These are phyloP conservation scores for Martes martes DNA, from an alignment of 2,113 vertebrate genomes.

Conservation along the genomic window DNA sequence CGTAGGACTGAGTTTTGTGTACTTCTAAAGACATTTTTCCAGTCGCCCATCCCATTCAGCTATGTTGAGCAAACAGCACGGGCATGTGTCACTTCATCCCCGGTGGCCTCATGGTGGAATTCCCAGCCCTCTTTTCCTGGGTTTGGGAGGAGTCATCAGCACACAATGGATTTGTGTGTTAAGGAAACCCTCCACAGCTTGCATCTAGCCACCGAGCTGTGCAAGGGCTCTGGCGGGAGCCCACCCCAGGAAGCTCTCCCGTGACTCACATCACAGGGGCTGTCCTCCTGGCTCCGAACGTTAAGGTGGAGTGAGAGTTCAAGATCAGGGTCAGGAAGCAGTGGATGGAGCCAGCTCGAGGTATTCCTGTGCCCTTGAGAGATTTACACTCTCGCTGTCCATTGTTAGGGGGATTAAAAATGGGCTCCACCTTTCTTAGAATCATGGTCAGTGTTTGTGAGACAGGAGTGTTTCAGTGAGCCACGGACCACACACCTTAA, in stretches of 20 bases:
- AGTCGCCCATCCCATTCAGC: conserved; percentile 57
- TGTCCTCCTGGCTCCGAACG: conserved; percentile 75
- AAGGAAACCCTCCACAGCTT: conserved; percentile 68
- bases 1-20: conserved; percentile 63
- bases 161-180: conserved; percentile 71
- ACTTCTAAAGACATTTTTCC: conserved; percentile 67
- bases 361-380: conserved; percentile 57
- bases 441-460: conserved; percentile 65
- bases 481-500: conserved; percentile 75
- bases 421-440: conserved; percentile 56
- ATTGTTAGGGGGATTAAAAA: conserved; percentile 45
- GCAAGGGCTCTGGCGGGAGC: not conserved
- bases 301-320: conserved; percentile 58
- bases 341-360: conserved; percentile 62
- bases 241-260: conserved; percentile 65
- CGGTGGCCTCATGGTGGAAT: conserved; percentile 72
- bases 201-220: conserved; percentile 38
- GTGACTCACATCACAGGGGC: conserved; percentile 54
- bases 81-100: conserved; percentile 64
- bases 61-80: conserved; percentile 60
- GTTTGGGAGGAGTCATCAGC: conserved; percentile 75
- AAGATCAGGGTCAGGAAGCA: conserved; percentile 75
- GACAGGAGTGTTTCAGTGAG: conserved; percentile 54
- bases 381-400: conserved; percentile 31
- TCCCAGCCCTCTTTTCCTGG: conserved; percentile 67